These are phyloP conservation scores for Drosophila dives DNA, from an alignment of 2,888 invertebrate genomes.

Conservation along the genomic window DNA sequence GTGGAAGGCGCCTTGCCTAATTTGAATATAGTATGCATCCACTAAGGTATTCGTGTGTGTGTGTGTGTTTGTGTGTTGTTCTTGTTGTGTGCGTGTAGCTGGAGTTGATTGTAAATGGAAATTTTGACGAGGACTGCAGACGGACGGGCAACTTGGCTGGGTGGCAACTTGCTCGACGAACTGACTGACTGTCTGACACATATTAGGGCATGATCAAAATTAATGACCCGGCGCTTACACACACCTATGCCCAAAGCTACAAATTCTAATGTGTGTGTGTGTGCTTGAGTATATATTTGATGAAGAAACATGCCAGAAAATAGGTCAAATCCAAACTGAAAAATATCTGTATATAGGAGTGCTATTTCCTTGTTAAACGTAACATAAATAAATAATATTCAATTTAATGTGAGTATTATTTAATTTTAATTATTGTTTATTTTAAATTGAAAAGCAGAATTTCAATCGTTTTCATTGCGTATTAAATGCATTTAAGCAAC, in stretches of 20 bases:
- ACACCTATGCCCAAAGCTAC: constrained; percentile 41
- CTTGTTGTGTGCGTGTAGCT: constrained; percentile 35
- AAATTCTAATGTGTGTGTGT: constrained; percentile 13
- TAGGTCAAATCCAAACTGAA: constrained; percentile 53
- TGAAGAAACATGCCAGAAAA: constrained; percentile 36
- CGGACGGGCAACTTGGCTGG: constrained; percentile 35
- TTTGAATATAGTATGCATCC: constrained; percentile 67
- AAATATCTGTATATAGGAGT: background rate
- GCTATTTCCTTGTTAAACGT: background rate
- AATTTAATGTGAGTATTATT: background rate
- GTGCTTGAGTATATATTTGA: constrained; percentile 40
- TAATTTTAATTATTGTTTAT: background rate
- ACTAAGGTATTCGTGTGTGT: constrained; percentile 33
- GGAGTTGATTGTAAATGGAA: constrained; percentile 62
- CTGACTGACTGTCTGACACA: constrained; percentile 73
- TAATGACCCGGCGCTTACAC: constrained; percentile 76
- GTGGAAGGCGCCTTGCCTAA: constrained; percentile 68
- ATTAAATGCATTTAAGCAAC: background rate
- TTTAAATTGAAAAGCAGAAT: background rate
- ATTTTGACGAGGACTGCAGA: constrained; percentile 49
- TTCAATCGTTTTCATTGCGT: background rate
- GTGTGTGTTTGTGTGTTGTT: constrained; percentile 21
- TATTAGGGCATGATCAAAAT: constrained; percentile 80
- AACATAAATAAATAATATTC: background rate
- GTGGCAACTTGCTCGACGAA: constrained; percentile 33